A percentile compares a stretch with the other conserved stretches of the same genome.
Evolutionary conservation across 2,888 invertebrate genomes (phyloP).

Genomic region (Deilephila porcellus): DNA sequence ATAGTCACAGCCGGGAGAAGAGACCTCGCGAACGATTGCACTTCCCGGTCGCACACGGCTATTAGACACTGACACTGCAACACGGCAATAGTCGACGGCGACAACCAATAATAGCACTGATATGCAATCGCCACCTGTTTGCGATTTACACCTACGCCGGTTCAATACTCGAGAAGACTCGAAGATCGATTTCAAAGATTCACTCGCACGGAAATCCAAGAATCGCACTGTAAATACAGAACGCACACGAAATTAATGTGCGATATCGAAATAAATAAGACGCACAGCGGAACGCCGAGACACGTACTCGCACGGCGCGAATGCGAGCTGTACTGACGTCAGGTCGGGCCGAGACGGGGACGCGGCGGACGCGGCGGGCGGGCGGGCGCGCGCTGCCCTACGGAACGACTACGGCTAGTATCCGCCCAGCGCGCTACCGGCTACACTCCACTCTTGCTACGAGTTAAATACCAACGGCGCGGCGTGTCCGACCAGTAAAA

Average conservation of each 20-base stretch:
- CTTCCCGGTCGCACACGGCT: constrained; percentile 55
- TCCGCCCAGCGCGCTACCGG: constrained; percentile 69
- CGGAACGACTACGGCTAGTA: constrained; percentile 66
- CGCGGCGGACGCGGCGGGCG: constrained; percentile 49
- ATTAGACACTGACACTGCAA: constrained; percentile 64
- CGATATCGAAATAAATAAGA: constrained; percentile 50
- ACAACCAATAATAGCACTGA: constrained; percentile 70
- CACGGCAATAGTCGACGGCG: constrained; percentile 55
- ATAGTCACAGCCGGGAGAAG: constrained; percentile 43
- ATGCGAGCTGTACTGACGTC: constrained; percentile 75
- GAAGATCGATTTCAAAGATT: constrained; percentile 4
- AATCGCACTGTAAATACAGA: background rate
- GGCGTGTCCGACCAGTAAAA: constrained; percentile 42
- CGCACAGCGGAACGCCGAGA: constrained; percentile 31
- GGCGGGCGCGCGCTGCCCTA: constrained; percentile 58
- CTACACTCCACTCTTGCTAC: constrained; percentile 71
- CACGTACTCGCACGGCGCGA: constrained; percentile 53
- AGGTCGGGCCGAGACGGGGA: constrained; percentile 39
- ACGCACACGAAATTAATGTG: constrained; percentile 46
- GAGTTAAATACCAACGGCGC: constrained; percentile 57
- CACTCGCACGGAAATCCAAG: constrained; percentile 4
- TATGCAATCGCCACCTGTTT: constrained; percentile 72
- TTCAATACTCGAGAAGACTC: constrained; percentile 1
- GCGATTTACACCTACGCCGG: constrained; percentile 34
- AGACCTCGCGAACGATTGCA: constrained; percentile 57